phyloP scores from a whole-genome alignment of 2,113 vertebrate genomes.

The Muntiacus reevesi region DNA sequence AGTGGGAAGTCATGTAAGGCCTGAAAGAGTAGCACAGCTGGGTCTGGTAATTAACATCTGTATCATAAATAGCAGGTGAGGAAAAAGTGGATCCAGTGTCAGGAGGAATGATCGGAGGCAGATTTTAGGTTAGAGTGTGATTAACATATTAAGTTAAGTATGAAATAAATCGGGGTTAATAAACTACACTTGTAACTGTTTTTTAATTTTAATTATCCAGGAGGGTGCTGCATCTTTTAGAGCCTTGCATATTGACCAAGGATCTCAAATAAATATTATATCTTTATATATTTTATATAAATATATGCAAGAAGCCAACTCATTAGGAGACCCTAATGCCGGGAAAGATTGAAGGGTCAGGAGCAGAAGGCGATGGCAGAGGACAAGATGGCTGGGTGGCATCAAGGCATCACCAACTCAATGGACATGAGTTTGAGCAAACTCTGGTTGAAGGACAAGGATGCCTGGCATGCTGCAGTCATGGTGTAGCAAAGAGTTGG shows the following conservation, averaged over 20 bases:
- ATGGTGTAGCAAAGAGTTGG: background rate
- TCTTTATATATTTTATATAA: background rate
- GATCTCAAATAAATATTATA: background rate
- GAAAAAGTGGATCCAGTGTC: background rate
- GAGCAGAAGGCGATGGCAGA: background rate
- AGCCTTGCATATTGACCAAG: background rate
- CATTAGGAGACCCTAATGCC: background rate
- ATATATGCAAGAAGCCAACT: background rate
- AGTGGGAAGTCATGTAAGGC: background rate
- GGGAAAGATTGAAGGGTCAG: background rate
- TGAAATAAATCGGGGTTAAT: background rate
- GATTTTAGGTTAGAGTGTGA: background rate
- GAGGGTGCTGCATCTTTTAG: background rate
- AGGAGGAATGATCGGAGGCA: background rate
- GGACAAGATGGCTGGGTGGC: background rate
- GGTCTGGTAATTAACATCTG: constrained; percentile 1
- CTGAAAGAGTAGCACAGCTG: background rate
- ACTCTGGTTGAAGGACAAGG: background rate
- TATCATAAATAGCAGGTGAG: background rate
- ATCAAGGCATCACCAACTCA: background rate
- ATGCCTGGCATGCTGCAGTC: background rate
- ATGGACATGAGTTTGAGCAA: background rate
- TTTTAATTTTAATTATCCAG: background rate
- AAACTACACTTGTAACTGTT: background rate
- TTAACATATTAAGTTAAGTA: background rate